phyloP scores from a whole-genome alignment of 2,797 vertebrate genomes.

The Labeo calbasu region DNA sequence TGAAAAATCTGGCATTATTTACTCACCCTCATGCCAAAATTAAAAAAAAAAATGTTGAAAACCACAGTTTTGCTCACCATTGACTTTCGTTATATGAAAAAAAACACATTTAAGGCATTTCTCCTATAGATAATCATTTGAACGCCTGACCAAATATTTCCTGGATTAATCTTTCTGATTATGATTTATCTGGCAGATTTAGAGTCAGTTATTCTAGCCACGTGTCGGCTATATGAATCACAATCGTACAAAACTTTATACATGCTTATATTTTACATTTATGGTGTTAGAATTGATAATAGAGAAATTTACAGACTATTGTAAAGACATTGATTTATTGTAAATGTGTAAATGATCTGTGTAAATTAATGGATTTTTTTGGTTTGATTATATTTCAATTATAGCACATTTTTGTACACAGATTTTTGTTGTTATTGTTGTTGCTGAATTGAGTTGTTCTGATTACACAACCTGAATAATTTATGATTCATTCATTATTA shows the following conservation, averaged over 20 bases:
- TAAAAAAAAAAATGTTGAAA: neutral
- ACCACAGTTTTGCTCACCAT: neutral
- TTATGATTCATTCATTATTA: neutral
- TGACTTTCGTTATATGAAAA: neutral
- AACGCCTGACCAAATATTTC: neutral
- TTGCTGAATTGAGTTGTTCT: neutral
- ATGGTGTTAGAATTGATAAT: conserved; percentile 1
- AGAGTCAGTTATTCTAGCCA: neutral
- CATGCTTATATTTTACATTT: neutral
- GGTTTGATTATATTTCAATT: conserved; percentile 29
- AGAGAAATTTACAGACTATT: conserved; percentile 2
- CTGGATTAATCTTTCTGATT: neutral
- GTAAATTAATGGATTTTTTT: conserved; percentile 42
- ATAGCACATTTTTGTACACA: neutral
- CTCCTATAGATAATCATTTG: neutral
- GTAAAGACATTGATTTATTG: conserved; percentile 42
- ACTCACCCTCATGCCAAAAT: neutral
- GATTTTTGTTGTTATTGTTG: neutral
- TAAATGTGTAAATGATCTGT: conserved; percentile 42
- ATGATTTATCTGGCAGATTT: neutral
- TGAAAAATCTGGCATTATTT: neutral
- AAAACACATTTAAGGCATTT: neutral
- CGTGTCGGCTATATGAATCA: conserved; percentile 9
- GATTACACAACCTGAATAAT: neutral
- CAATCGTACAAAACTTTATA: neutral